These are phyloP conservation scores for Sardinella longiceps DNA, from an alignment of 2,797 vertebrate species.

Conservation along the genomic window DNA sequence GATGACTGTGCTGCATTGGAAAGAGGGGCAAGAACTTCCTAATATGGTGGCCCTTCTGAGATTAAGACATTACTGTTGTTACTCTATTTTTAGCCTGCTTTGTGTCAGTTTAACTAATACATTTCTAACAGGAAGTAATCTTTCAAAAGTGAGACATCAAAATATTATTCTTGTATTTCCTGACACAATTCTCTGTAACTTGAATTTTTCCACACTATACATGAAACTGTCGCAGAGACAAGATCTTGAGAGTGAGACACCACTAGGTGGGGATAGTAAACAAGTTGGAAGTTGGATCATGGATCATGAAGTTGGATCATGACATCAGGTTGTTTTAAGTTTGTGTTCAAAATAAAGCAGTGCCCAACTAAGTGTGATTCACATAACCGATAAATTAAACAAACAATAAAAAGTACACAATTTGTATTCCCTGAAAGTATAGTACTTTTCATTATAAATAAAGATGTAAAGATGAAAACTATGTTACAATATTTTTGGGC, in stretches of 20 bases:
- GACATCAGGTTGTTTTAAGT: neutral
- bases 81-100: neutral
- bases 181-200: neutral
- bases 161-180: neutral
- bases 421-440: no score
- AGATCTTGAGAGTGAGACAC: neutral
- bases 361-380: no score
- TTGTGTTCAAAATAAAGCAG: neutral
- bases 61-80: neutral
- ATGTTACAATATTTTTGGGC: no score
- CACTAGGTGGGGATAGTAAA: constrained; percentile 4
- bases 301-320: neutral
- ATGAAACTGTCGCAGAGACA: neutral
- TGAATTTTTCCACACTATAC: neutral
- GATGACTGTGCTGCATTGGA: constrained; percentile 64
- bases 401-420: no score
- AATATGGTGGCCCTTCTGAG: neutral
- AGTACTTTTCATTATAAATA: no score
- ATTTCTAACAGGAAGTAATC: neutral
- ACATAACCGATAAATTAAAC: no score
- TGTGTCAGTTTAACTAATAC: neutral
- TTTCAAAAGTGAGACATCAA: neutral
- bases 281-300: neutral
- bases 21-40: neutral
- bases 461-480: no score